Conservation (phyloP, 2,113 vertebrate genomes). For the Esox niger region DNA sequence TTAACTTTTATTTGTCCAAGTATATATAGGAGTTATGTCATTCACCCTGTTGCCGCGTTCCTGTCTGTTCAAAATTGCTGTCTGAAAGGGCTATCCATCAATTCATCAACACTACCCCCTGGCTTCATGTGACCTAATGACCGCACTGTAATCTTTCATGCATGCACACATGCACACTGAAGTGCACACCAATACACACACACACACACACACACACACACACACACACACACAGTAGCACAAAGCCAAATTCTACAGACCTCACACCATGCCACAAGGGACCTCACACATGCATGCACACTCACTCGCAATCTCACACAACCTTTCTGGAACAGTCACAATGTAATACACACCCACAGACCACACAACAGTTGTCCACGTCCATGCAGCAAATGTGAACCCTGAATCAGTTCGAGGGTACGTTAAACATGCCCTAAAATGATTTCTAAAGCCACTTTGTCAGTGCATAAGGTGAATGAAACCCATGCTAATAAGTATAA, state of each 20-base stretch:
- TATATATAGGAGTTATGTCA: neutral
- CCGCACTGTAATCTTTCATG: conserved; percentile 20
- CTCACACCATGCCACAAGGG: conserved; percentile 25
- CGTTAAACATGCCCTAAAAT: no score
- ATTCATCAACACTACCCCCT: conserved; percentile 23
- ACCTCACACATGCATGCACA: conserved; percentile 15
- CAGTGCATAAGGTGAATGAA: no score
- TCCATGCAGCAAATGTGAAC: conserved; percentile 16
- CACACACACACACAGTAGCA: conserved; percentile 15
- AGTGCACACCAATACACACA: neutral
- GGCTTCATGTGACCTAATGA: conserved; percentile 41
- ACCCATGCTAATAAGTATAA: no score
- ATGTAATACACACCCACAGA: conserved; percentile 33
- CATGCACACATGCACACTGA: no score
- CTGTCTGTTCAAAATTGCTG: conserved; percentile 26
- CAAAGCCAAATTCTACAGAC: conserved; percentile 16
- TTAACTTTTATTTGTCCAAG: neutral
- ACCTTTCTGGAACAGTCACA: conserved; percentile 18
- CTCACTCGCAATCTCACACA: conserved; percentile 3
- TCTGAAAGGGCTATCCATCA: conserved; percentile 24
- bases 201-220: conserved; percentile 12
- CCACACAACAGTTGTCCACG: conserved; percentile 36
- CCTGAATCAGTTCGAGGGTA: no score
- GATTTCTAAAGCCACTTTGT: no score
- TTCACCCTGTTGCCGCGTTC: conserved; percentile 1